Evolutionary conservation across 2,888 invertebrate genomes (phyloP).

Genomic region (Campoplex nolae): DNA sequence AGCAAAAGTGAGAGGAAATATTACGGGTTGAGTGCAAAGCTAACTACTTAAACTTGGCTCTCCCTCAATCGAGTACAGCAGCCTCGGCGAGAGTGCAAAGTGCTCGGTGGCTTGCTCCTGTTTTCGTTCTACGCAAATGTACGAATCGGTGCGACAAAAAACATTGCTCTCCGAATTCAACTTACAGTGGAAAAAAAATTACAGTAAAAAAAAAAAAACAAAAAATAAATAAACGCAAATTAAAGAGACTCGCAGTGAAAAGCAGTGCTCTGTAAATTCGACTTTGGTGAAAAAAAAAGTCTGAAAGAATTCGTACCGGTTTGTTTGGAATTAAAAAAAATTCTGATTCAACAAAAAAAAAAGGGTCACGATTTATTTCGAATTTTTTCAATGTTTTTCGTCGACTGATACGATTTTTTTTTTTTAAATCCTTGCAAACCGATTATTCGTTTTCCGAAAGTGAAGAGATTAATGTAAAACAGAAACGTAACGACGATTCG

Average conservation of each 20-base stretch:
- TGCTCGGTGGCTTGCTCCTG: neutral
- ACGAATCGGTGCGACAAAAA: neutral
- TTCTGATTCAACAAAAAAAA: neutral
- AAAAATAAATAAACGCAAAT: too few relatives aligned
- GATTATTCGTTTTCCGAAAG: neutral
- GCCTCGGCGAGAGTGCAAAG: neutral
- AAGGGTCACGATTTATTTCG: neutral
- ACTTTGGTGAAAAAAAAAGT: neutral
- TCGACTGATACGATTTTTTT: neutral
- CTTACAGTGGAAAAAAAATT: neutral
- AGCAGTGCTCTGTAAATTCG: conserved; percentile 21
- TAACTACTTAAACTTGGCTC: conserved; percentile 53
- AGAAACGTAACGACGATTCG: neutral
- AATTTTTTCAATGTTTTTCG: neutral
- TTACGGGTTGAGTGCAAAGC: conserved; percentile 53
- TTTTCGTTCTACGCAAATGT: neutral
- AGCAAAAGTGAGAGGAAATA: conserved; percentile 38
- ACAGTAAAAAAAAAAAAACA: too few relatives aligned
- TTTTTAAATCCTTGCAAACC: neutral
- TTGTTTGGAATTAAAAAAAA: neutral
- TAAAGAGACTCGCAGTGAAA: neutral
- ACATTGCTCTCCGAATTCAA: conserved; percentile 11
- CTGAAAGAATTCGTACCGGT: neutral
- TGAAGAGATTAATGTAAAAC: neutral
- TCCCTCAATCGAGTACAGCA: conserved; percentile 45